Evolutionary conservation across 2,113 vertebrate species (phyloP).

Genomic region (Chionomys nivalis): DNA sequence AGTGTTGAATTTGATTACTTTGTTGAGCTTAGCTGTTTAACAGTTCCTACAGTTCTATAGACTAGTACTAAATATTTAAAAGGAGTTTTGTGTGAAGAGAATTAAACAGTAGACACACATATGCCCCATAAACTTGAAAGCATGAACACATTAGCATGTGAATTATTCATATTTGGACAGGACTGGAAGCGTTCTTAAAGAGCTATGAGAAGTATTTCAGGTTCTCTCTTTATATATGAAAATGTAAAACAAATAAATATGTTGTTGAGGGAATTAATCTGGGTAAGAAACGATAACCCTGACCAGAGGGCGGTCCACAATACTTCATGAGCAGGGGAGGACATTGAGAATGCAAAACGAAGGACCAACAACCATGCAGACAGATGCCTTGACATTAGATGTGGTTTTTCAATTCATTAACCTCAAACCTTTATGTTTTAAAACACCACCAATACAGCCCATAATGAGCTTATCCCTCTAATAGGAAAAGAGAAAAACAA

Average conservation of each 20-base stretch:
- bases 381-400: not conserved
- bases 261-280: not conserved
- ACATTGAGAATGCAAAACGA: not conserved
- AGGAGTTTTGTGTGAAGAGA: not conserved
- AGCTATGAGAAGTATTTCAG: not conserved
- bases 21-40: not conserved
- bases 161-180: not conserved
- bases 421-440: not conserved
- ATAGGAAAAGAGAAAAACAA: not conserved
- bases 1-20: not conserved
- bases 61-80: not conserved
- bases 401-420: not conserved
- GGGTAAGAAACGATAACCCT: not conserved
- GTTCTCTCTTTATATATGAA: not conserved
- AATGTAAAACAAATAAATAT: not conserved
- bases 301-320: not conserved
- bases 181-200: not conserved
- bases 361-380: not conserved
- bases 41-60: not conserved
- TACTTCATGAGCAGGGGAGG: not conserved
- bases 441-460: not conserved
- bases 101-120: not conserved
- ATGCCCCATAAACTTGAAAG: not conserved
- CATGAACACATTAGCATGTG: not conserved
- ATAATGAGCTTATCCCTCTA: not conserved